Evolutionary conservation across 2,888 invertebrate species (phyloP).

Genomic region (Deroplatys truncata): DNA sequence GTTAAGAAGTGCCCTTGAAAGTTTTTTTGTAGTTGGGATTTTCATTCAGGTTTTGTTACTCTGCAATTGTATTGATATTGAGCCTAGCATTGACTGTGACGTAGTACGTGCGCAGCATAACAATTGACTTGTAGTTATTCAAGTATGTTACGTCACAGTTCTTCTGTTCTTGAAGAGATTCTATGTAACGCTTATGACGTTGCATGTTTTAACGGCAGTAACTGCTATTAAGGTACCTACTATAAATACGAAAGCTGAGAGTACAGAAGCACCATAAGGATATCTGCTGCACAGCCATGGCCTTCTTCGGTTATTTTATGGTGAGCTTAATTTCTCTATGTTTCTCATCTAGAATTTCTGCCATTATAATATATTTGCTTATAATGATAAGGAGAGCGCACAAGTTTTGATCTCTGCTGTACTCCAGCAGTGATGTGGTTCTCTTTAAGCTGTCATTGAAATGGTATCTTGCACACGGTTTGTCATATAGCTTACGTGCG

Average conservation of each 20-base stretch:
- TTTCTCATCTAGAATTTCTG: too few relatives aligned
- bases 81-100: not conserved
- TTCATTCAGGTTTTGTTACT: not conserved
- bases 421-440: too few relatives aligned
- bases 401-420: too few relatives aligned
- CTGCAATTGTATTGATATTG: not conserved
- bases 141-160: not conserved
- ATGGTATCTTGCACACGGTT: too few relatives aligned
- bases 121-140: not conserved
- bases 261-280: not conserved
- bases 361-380: too few relatives aligned
- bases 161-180: not conserved
- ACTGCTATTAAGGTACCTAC: not conserved
- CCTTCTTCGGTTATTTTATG: not conserved
- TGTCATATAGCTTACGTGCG: too few relatives aligned
- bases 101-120: not conserved
- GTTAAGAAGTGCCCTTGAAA: not conserved
- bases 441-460: too few relatives aligned
- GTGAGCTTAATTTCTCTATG: not conserved
- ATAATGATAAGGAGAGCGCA: too few relatives aligned
- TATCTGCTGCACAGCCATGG: not conserved
- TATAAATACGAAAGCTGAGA: not conserved
- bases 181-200: not conserved
- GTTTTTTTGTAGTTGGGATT: not conserved
- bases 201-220: not conserved